phyloP scores from a whole-genome alignment of 2,797 vertebrate genomes.

The Borostomias antarcticus region DNA sequence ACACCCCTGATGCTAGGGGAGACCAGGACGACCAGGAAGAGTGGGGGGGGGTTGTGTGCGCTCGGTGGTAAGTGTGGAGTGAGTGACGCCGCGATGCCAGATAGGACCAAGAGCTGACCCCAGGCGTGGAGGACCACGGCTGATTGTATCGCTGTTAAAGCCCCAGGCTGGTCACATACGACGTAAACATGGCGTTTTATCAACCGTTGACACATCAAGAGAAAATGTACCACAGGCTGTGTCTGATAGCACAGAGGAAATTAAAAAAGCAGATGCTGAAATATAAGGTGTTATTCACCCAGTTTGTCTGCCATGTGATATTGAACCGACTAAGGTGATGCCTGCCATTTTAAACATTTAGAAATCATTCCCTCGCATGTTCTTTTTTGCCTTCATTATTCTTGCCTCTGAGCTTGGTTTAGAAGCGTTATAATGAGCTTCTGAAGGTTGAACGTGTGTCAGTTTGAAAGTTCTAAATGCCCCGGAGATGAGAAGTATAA shows the following conservation, averaged over 20 bases:
- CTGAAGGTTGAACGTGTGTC: constrained; percentile 45
- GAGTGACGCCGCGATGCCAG: constrained; percentile 31
- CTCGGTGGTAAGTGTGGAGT: constrained; percentile 10
- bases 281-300: constrained; percentile 50
- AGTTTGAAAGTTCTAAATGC: constrained; percentile 34
- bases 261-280: constrained; percentile 50
- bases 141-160: constrained; percentile 22
- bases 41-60: constrained; percentile 14
- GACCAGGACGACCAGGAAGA: constrained; percentile 36
- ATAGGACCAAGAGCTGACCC: constrained; percentile 44
- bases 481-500: constrained; percentile 27
- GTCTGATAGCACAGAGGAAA: constrained; percentile 46
- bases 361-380: constrained; percentile 53
- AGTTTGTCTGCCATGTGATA: constrained; percentile 35
- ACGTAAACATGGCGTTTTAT: constrained; percentile 34
- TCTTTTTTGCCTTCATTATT: constrained; percentile 49
- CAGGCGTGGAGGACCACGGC: constrained; percentile 6
- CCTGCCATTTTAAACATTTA: constrained; percentile 62
- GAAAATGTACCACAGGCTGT: constrained; percentile 29
- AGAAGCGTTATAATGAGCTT: constrained; percentile 40
- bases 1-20: constrained; percentile 22
- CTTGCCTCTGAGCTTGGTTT: constrained; percentile 56
- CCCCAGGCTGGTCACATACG: constrained; percentile 4
- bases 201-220: constrained; percentile 41
- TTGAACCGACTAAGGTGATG: constrained; percentile 49